A percentile compares a stretch with the other conserved stretches of the same genome.
Conservation (phyloP, 1,140 invertebrate genomes). For the Drosophila sucinea region DNA sequence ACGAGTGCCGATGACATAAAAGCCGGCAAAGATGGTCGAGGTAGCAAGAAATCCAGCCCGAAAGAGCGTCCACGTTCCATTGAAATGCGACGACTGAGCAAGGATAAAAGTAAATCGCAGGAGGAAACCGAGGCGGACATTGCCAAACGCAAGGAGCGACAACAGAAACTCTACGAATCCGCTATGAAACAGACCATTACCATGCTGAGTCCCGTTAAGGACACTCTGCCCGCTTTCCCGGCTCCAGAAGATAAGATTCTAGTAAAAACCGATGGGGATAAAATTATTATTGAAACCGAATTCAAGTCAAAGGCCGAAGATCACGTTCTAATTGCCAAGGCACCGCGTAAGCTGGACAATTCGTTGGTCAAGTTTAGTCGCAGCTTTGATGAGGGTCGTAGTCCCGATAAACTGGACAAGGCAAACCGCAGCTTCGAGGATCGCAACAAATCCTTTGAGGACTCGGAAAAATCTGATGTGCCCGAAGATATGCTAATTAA, state of each 20-base stretch:
- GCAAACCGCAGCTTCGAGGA: constrained; percentile 86
- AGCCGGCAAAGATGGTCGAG: constrained; percentile 81
- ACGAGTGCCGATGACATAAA: constrained; percentile 85
- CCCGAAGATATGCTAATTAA: constrained; percentile 84
- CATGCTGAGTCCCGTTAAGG: constrained; percentile 87
- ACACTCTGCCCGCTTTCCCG: constrained; percentile 87
- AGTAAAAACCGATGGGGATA: constrained; percentile 86
- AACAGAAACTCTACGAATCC: constrained; percentile 88
- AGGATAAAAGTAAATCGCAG: constrained; percentile 87
- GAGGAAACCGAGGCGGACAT: constrained; percentile 88
- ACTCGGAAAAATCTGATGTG: constrained; percentile 85
- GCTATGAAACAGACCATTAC: constrained; percentile 89
- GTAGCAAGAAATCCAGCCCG: constrained; percentile 83
- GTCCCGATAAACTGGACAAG: constrained; percentile 84
- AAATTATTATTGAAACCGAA: constrained; percentile 87
- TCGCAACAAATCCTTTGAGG: constrained; percentile 86
- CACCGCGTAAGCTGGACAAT: constrained; percentile 87
- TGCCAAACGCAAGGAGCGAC: constrained; percentile 87
- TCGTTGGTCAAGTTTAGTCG: constrained; percentile 87
- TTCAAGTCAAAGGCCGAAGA: constrained; percentile 86
- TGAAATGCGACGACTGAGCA: constrained; percentile 86
- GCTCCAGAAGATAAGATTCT: constrained; percentile 87
- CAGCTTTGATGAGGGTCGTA: constrained; percentile 87
- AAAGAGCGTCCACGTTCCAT: constrained; percentile 88
- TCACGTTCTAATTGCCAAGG: constrained; percentile 88